These are phyloP conservation scores for Acanthiza pusilla DNA, from an alignment of 2,797 vertebrate genomes.

Conservation along the genomic window DNA sequence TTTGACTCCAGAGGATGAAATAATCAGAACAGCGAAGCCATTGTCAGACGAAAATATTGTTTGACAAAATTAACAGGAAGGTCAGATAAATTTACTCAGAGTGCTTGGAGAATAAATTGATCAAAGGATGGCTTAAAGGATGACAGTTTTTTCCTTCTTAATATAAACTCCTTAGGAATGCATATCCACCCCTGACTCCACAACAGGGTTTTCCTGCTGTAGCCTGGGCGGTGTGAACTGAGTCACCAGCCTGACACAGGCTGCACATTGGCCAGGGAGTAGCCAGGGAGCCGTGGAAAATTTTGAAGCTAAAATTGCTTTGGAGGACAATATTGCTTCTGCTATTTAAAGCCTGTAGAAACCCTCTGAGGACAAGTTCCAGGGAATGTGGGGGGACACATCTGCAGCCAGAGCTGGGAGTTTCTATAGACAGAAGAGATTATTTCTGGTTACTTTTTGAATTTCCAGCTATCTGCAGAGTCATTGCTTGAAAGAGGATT, in stretches of 20 bases:
- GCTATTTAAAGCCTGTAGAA: background rate
- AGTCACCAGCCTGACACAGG: background rate
- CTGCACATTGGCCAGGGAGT: background rate
- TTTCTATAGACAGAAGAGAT: background rate
- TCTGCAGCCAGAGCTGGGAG: background rate
- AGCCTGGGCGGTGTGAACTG: background rate
- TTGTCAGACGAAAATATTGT: background rate
- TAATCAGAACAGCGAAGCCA: background rate
- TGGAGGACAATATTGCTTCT: background rate
- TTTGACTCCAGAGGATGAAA: background rate
- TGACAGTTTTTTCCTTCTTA: background rate
- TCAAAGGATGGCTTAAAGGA: conserved; percentile 14
- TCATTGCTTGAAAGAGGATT: background rate
- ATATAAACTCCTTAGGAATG: background rate
- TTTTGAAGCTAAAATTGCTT: background rate
- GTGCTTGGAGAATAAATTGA: background rate
- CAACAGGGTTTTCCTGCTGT: background rate
- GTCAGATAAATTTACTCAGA: conserved; percentile 6
- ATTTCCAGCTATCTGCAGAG: background rate
- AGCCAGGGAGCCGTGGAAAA: background rate
- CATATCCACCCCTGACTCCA: background rate
- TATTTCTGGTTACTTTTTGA: background rate
- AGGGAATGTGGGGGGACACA: background rate
- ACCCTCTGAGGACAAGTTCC: background rate
- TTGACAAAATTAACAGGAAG: conserved; percentile 26